Evolutionary conservation across 2,888 invertebrate genomes (phyloP).

Genomic region (Adelognathus sp.): DNA sequence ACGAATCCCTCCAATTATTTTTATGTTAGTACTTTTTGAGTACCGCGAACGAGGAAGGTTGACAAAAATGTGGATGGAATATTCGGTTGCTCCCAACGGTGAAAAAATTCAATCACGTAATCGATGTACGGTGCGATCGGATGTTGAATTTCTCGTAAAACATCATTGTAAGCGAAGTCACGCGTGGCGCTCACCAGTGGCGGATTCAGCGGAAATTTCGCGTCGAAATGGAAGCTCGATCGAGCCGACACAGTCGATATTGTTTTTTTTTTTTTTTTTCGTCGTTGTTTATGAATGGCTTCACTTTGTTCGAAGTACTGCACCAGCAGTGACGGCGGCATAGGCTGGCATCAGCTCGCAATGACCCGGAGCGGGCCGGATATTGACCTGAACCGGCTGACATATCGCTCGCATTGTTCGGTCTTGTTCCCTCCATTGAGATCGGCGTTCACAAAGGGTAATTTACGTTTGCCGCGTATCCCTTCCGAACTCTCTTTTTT

Average conservation of each 20-base stretch:
- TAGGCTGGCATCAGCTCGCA: conserved; percentile 5
- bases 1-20: too few relatives aligned
- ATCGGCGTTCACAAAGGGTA: conserved; percentile 60
- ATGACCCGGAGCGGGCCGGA: conserved; percentile 64
- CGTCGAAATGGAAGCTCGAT: background rate
- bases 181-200: background rate
- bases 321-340: conserved; percentile 1
- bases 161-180: background rate
- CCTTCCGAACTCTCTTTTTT: conserved; percentile 39
- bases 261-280: background rate
- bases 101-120: background rate
- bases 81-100: background rate
- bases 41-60: too few relatives aligned
- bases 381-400: conserved; percentile 69
- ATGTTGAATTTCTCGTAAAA: conserved; percentile 8
- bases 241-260: background rate
- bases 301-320: background rate
- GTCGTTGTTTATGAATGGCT: background rate
- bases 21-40: too few relatives aligned
- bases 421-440: conserved; percentile 65
- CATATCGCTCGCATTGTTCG: conserved; percentile 70
- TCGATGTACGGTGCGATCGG: background rate
- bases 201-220: background rate
- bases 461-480: conserved; percentile 67
- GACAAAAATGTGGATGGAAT: background rate